Conservation (phyloP, 2,797 vertebrate genomes). For the Lepidocolaptes lacrymiger region DNA sequence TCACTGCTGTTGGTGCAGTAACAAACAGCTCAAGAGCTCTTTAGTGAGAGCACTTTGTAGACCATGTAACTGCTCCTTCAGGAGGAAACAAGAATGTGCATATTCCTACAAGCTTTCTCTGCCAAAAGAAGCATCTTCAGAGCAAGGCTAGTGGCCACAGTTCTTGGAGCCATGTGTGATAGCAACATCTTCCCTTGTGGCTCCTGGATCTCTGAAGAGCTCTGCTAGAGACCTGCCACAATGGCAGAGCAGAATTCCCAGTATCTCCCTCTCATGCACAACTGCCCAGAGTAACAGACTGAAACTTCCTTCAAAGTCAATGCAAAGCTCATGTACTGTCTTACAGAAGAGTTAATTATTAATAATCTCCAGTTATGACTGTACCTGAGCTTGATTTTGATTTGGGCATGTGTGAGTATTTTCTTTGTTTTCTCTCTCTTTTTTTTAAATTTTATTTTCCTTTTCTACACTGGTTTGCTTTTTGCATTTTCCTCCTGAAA, state of each 20-base stretch:
- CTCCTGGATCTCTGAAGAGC: not conserved
- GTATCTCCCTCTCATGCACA: fast-evolving
- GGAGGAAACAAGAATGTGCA: not conserved
- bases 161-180: fast-evolving
- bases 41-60: not conserved
- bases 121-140: not conserved
- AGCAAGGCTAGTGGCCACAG: not conserved
- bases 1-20: not conserved
- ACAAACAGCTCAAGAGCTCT: not conserved
- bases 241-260: not conserved
- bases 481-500: not conserved
- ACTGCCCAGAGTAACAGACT: not conserved
- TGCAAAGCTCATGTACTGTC: not conserved
- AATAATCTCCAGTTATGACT: fast-evolving
- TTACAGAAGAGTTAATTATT: not conserved
- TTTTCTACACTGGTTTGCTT: not conserved
- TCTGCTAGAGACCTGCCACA: not conserved
- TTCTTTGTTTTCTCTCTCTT: not conserved
- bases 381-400: not conserved
- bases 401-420: not conserved
- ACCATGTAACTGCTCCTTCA: not conserved
- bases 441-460: too few species aligned
- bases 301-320: not conserved
- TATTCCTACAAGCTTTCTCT: not conserved
- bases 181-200: not conserved